phyloP scores from a whole-genome alignment of 2,797 vertebrate genomes.

The Helarctos malayanus region DNA sequence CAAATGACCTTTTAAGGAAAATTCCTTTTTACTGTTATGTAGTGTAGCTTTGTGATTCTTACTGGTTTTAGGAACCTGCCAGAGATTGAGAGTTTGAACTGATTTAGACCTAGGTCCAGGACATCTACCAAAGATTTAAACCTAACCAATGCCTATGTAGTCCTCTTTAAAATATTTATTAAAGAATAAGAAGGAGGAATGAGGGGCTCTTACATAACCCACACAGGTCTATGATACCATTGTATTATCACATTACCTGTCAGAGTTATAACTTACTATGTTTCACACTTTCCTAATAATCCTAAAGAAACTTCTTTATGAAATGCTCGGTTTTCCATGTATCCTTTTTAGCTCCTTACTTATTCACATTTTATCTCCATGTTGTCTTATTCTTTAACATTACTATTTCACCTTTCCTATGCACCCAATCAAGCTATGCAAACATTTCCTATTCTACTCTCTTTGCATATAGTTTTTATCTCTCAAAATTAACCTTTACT shows the following conservation, averaged over 20 bases:
- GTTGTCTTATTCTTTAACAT: conserved; percentile 35
- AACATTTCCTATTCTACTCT: conserved; percentile 41
- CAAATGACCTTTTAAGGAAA: conserved; percentile 31
- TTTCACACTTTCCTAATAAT: conserved; percentile 47
- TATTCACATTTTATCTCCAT: neutral
- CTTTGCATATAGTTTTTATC: neutral
- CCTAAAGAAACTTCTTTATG: conserved; percentile 33
- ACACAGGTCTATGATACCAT: neutral
- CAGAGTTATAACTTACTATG: neutral
- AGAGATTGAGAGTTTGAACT: conserved; percentile 29
- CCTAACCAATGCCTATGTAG: neutral
- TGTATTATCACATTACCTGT: neutral
- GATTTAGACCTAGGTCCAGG: conserved; percentile 33
- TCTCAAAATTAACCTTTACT: conserved; percentile 2
- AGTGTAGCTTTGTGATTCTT: neutral
- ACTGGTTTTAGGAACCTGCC: neutral
- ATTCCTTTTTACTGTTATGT: conserved; percentile 50
- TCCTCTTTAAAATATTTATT: conserved; percentile 46
- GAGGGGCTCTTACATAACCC: neutral
- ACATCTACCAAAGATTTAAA: neutral
- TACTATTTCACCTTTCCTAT: conserved; percentile 7
- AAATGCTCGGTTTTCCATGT: neutral
- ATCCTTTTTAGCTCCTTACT: neutral
- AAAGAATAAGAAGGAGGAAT: neutral
- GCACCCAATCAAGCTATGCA: conserved; percentile 15